phyloP scores from a whole-genome alignment of 2,113 vertebrate genomes.

The Phaethornis superciliosus region DNA sequence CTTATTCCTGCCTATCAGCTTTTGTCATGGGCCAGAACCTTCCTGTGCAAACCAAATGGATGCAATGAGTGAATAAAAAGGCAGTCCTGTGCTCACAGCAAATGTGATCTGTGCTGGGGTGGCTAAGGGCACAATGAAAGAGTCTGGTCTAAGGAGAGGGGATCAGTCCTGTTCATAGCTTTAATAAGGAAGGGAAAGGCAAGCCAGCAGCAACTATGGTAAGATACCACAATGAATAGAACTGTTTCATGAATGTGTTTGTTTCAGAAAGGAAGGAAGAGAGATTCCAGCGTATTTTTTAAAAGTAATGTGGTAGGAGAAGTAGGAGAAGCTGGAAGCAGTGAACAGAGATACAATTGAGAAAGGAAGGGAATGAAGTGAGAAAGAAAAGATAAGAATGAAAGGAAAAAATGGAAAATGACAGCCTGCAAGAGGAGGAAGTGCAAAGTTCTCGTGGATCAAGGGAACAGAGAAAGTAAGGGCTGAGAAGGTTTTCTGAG shows the following conservation, averaged over 20 bases:
- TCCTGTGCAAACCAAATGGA: not conserved
- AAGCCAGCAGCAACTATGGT: rapidly evolving
- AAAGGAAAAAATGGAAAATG: not conserved
- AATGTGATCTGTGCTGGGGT: not conserved
- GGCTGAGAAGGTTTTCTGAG: not conserved
- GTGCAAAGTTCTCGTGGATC: not conserved
- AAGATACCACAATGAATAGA: not conserved
- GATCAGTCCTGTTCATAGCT: not conserved
- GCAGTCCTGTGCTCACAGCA: rapidly evolving
- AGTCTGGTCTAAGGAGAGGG: not conserved
- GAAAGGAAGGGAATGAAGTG: not conserved
- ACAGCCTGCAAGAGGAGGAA: not conserved
- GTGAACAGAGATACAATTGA: not conserved
- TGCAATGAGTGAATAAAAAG: not conserved
- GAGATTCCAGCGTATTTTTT: not conserved
- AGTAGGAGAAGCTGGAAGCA: not conserved
- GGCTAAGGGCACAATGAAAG: rapidly evolving
- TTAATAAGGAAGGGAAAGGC: not conserved
- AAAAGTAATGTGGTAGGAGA: not conserved
- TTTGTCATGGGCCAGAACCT: not conserved
- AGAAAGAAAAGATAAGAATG: not conserved
- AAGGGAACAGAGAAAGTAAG: not conserved
- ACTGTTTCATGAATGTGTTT: not conserved
- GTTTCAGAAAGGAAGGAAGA: not conserved
- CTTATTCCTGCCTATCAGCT: not conserved